phyloP scores from a whole-genome alignment of 2,888 invertebrate genomes.

The Sipha maydis region DNA sequence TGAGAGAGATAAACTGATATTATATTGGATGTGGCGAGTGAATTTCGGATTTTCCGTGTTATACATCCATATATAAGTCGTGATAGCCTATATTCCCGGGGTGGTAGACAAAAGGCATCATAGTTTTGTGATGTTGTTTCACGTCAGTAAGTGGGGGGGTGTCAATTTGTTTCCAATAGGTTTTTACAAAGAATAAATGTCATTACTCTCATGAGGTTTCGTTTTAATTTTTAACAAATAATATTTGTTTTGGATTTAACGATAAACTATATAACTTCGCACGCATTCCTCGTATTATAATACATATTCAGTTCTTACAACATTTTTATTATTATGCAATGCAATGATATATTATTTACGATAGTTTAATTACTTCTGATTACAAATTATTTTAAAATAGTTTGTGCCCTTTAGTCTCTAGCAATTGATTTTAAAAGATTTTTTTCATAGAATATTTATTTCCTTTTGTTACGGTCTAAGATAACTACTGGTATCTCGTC shows the following conservation, averaged over 20 bases:
- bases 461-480: no score
- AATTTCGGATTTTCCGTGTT: constrained; percentile 52
- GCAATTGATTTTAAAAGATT: no score
- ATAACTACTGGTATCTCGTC: no score
- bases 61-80: not conserved
- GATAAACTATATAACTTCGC: not conserved
- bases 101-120: constrained; percentile 43
- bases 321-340: no score
- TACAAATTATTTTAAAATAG: no score
- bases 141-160: not conserved
- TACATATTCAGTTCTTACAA: no score
- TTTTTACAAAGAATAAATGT: constrained; percentile 38
- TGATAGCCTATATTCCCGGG: constrained; percentile 22
- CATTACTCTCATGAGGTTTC: constrained; percentile 39
- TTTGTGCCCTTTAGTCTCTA: no score
- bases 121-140: constrained; percentile 44
- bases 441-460: no score
- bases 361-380: no score
- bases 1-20: constrained; percentile 11
- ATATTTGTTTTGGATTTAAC: not conserved
- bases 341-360: no score
- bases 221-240: not conserved
- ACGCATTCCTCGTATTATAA: not conserved
- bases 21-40: constrained; percentile 44
- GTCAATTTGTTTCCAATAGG: constrained; percentile 31